Base-by-base conservation (phyloP, 2,888 invertebrate species). In the Noctua pronuba region DNA sequence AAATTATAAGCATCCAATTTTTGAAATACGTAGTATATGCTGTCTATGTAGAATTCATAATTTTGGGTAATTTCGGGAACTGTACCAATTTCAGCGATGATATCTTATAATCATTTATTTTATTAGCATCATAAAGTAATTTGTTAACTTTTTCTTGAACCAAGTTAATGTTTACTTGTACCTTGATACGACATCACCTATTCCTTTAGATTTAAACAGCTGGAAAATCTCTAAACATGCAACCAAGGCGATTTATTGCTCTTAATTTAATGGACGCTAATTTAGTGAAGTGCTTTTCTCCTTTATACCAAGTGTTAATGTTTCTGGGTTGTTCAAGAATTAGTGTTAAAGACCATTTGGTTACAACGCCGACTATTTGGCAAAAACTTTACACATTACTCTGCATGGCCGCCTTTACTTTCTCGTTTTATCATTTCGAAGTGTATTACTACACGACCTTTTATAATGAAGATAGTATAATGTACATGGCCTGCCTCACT, bases 261-360 rank as follows among this genome's bases (percentile, higher is more conserved):
- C 28, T 60, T 31, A 75, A 70, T 46, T 62, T 67, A 24, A 38
- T 81, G 24, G 71, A 81, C 35, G 55, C 41, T 16, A 64, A 35
- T 78, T 85, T 92, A n/a, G 60, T 90, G 10, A 88, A 87, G 80
- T 86, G 88, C 79, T 90, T 92, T 35, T 80, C 84, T n/a, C 86
- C 88, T 7, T 67, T 90, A 18, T 79, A 90, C 52, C 79, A 75
- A 24, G 16, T 82, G 13, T 91, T 91, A 80, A 73, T 72, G 1
- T 38, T 91, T 69, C 64, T 93, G 24, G 91, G 89, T 1, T 86
- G 89, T 55, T 80, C 77, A 35, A 86, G 90, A 38, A 80, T 89
- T 2, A 85, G 84, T 46, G 85, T 92, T 69, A 89, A 76, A 76
- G 77, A 90, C 1, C 86, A 88, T 38, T 67, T 71, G 31, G 77